These are phyloP conservation scores for Cyanoderma ruficeps DNA, from an alignment of 2,113 vertebrate species.

Conservation along the genomic window DNA sequence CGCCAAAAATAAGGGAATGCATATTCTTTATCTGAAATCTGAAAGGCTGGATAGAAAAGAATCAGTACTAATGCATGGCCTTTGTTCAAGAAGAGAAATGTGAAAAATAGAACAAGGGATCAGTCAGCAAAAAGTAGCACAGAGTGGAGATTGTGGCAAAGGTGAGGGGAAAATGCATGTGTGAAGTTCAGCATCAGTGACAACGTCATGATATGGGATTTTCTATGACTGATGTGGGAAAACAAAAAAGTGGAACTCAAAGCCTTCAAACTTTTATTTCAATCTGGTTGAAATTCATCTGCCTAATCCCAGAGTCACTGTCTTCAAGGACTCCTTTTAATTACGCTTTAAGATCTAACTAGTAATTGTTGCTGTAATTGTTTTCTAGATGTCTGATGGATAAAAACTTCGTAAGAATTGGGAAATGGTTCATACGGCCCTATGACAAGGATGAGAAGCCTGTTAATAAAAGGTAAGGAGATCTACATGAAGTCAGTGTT, in stretches of 20 bases:
- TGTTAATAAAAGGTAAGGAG: slow-evolving; percentile 88
- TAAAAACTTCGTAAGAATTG: slow-evolving; percentile 93
- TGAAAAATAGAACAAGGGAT: not conserved
- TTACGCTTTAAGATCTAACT: not conserved
- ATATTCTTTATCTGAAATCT: not conserved
- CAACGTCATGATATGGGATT: not conserved
- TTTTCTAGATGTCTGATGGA: slow-evolving; percentile 92
- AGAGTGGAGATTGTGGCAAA: not conserved
- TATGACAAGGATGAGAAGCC: slow-evolving; percentile 92
- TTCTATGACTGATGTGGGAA: not conserved
- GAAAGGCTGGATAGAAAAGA: not conserved
- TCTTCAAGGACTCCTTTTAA: not conserved
- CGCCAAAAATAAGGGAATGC: not conserved
- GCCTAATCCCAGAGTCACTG: not conserved
- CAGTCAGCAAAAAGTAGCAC: not conserved
- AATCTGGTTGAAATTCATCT: not conserved
- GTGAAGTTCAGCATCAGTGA: not conserved
- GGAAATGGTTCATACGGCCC: slow-evolving; percentile 97
- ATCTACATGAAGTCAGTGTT: not conserved
- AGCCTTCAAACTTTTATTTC: not conserved
- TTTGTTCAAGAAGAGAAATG: not conserved
- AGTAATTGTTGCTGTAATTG: slow-evolving; percentile 33
- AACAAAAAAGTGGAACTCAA: not conserved
- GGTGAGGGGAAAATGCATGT: not conserved
- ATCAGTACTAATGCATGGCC: not conserved